A percentile compares a stretch with the other conserved stretches of the same genome.
Conservation (phyloP, 1,140 invertebrate genomes). For the Homarus americanus region DNA sequence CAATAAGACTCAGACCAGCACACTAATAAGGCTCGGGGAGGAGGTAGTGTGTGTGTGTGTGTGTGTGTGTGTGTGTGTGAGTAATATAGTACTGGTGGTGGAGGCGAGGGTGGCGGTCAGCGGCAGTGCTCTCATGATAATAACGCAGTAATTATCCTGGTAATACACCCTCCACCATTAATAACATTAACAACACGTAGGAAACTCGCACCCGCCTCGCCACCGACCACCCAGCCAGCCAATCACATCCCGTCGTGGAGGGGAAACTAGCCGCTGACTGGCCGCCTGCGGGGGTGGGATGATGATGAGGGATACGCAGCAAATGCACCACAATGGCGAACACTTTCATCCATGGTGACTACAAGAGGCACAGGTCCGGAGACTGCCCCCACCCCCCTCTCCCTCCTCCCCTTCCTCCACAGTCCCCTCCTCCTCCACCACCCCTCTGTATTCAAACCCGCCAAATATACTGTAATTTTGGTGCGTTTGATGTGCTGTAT, state of each 20-base stretch:
- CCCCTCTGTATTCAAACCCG: constrained; percentile 34
- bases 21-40: too few relatives aligned
- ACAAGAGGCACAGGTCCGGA: constrained; percentile 42
- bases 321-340: constrained; percentile 64
- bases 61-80: too few relatives aligned
- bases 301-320: constrained; percentile 46
- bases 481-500: constrained; percentile 68
- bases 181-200: constrained; percentile 61
- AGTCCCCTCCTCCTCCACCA: constrained; percentile 1
- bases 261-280: constrained; percentile 22
- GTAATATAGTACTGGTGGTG: too few relatives aligned
- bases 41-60: too few relatives aligned
- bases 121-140: constrained; percentile 68
- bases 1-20: too few relatives aligned
- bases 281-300: constrained; percentile 12
- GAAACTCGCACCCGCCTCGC: constrained; percentile 12
- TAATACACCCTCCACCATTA: constrained; percentile 64
- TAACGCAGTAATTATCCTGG: constrained; percentile 57
- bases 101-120: too few relatives aligned
- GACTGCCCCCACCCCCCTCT: constrained; percentile 10
- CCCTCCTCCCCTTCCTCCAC: not conserved
- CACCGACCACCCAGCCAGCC: not conserved
- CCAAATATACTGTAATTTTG: constrained; percentile 67
- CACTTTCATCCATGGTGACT: constrained; percentile 60
- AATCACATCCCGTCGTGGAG: constrained; percentile 29